These are phyloP conservation scores for Ancistrus triradiatus DNA, from an alignment of 2,113 vertebrate genomes.

Conservation along the genomic window DNA sequence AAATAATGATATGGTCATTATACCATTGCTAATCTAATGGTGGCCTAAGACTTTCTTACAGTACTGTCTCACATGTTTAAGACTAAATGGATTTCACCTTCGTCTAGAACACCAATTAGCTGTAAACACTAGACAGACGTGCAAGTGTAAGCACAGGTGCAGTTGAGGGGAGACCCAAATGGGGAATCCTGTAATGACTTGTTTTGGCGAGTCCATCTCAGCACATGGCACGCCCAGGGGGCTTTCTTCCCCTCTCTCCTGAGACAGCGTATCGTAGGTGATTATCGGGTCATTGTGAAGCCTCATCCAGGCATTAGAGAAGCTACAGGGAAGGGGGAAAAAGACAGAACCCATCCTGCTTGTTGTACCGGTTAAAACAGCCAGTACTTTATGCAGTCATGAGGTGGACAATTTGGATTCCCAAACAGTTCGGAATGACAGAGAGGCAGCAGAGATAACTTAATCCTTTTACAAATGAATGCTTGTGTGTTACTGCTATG, in stretches of 20 bases:
- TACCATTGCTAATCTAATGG: too few relatives aligned
- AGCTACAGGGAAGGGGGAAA: not conserved
- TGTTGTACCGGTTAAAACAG: conserved; percentile 20
- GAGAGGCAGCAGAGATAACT: conserved; percentile 65
- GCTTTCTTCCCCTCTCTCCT: conserved; percentile 14
- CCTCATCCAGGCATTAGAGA: conserved; percentile 16
- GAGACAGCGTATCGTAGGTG: conserved; percentile 34
- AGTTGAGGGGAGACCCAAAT: conserved; percentile 26
- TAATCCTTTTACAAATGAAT: conserved; percentile 66
- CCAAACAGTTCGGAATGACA: conserved; percentile 19
- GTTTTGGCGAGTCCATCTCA: conserved; percentile 18
- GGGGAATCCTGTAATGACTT: conserved; percentile 42
- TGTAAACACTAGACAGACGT: not conserved
- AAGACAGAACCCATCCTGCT: not conserved
- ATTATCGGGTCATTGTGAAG: conserved; percentile 21
- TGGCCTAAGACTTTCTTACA: too few relatives aligned
- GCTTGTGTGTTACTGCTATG: conserved; percentile 31
- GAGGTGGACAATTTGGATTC: conserved; percentile 18
- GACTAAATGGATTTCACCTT: too few relatives aligned
- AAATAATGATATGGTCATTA: too few relatives aligned
- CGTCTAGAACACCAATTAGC: too few relatives aligned
- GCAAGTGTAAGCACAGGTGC: conserved; percentile 4
- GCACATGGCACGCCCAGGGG: conserved; percentile 23
- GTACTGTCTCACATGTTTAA: too few relatives aligned
- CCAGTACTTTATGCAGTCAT: conserved; percentile 9